These are phyloP conservation scores for Leptinotarsa tumamoca DNA, from an alignment of 2,888 invertebrate species.

Conservation along the genomic window DNA sequence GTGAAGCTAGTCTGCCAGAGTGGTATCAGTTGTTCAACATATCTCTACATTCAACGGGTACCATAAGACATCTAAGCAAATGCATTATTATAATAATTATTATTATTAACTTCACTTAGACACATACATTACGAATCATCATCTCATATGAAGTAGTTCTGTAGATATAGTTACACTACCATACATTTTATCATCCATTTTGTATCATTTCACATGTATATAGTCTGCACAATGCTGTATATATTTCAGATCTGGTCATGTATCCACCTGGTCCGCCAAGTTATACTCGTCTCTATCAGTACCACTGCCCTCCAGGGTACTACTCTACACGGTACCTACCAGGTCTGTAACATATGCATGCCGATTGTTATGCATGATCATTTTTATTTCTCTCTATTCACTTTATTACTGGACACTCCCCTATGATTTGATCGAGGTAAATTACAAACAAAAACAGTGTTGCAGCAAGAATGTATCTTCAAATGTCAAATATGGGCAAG, in stretches of 20 bases:
- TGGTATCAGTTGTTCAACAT: no score
- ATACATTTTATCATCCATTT: neutral
- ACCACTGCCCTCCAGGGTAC: slow-evolving; percentile 69
- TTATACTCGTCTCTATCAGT: slow-evolving; percentile 74
- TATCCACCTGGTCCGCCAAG: slow-evolving; percentile 70
- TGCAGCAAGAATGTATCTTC: no score
- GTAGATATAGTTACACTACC: neutral
- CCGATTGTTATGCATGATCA: slow-evolving; percentile 45
- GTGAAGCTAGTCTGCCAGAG: no score
- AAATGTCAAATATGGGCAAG: no score
- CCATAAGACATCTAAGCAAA: no score
- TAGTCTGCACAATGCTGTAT: slow-evolving; percentile 51
- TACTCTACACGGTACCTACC: slow-evolving; percentile 62
- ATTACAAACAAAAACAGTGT: neutral
- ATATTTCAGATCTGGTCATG: slow-evolving; percentile 74
- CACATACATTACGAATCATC: no score
- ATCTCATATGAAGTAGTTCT: neutral
- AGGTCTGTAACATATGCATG: slow-evolving; percentile 61
- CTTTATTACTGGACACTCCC: slow-evolving; percentile 25
- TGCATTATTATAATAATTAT: no score
- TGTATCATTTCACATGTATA: slow-evolving; percentile 42
- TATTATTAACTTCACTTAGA: no score
- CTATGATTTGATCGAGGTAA: slow-evolving; percentile 14
- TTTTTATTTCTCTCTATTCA: slow-evolving; percentile 23
- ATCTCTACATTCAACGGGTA: no score